Base-by-base conservation (phyloP, 2,797 vertebrate species). In the Coranthus polyacanthus region DNA sequence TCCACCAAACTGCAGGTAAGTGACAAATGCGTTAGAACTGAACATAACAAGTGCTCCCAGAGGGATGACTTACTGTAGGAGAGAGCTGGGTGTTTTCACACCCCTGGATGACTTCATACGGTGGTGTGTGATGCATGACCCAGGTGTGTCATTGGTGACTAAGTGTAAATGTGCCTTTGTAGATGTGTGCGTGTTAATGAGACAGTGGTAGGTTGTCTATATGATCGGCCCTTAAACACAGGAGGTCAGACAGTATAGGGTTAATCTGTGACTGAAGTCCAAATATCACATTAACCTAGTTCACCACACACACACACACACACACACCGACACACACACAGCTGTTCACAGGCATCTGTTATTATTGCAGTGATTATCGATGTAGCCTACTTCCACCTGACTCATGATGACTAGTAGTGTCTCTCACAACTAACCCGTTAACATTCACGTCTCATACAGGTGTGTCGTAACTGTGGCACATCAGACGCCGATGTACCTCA, bases 251-350 rank as follows among this genome's bases (percentile, higher is more conserved):
- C 65, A 55, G 52, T 9, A 75, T n/a, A 67, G 81, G 84, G 84
- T 86, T 87, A 89, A 92, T 92, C 88, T 90, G 68, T 78, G 79
- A 77, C 65, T 86, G 55, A 62, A 77, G 67, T 75, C 77, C 75
- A 85, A 89, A 88, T 82, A 86, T 90, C 83, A 89, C 90, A 92
- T 89, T 91, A 92, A 92, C 89, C 91, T 81, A 93, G 68, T 82
- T 91, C 74, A 73, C 16, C 53, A 32, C 50, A 13, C 50, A 26
- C 62, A 38, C 64, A 63, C 72, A 47, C 43, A 37, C 46, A 36
- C 47, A 55, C 72, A 66, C 43, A 37, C 46, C 32, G 44, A 55
- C 72, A 66, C 65, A 57, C 58, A 65, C 65, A 82, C 83, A 87
- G 68, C 72, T 83, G 84, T 65, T 79, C 81, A 32, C 12, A 34